Base-by-base conservation (phyloP, 2,888 invertebrate species). In the Thyatira batis region DNA sequence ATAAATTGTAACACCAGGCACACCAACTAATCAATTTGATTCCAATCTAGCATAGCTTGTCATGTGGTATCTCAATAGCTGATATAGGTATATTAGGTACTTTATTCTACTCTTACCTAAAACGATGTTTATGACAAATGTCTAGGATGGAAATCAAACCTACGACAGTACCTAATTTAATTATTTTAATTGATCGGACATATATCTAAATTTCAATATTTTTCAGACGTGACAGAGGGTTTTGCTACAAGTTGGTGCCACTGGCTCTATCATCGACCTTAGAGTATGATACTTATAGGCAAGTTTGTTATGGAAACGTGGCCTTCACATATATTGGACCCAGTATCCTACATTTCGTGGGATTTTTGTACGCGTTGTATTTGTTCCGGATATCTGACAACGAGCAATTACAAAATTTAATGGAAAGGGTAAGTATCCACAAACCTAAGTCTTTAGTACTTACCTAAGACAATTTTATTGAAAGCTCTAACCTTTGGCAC, bases 331-430 rank as follows among this genome's bases (percentile, higher is more conserved):
- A 96, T 73, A 88, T 96, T 20, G 93, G 96, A 49, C 97, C 97
- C 3, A 95, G 95, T 81, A 66, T 93, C 50, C 83, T 97, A 25
- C 96, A 97, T 84, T 93, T 97, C 53, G 61, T 92, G 46, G 96
- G 95, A 11, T 97, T 96, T 74, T 68, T 96, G 13, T 95, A 96
- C 62, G 95, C 96, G 0, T 89, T 96, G 52, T 94, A 95, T 73
- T 89, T 96, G 50, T 95, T 96, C 78, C 92, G 96, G 69, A 93
- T 95, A 63, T 94, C 95, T 28, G 96, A 97, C 78, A 96, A 96
- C 76, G 97, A 97, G 77, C 96, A 97, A 71, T 82, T 97, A 51
- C 96, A 96, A 69, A 95, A 96, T 87, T 89, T 97, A 50, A 96
- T 97, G 94, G 97, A 97, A 82, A 93, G 96, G 69, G 96, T 95